These are phyloP conservation scores for Lordiphosa andalusiaca DNA, from an alignment of 2,888 invertebrate species.

Conservation along the genomic window DNA sequence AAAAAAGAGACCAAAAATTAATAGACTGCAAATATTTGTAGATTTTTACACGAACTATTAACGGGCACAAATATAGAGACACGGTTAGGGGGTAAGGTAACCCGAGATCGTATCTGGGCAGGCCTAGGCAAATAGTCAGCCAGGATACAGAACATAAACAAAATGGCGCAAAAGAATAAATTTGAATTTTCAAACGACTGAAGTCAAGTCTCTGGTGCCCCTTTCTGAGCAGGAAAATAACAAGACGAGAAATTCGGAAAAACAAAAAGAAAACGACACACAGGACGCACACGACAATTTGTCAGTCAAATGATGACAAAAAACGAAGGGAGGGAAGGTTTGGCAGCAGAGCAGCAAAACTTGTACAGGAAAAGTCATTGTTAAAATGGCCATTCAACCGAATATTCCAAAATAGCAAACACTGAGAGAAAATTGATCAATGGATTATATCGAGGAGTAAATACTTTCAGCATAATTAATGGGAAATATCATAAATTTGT, in stretches of 20 bases:
- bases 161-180: conserved; percentile 42
- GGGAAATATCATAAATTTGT: too few relatives aligned
- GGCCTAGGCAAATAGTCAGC: conserved; percentile 61
- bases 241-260: conserved; percentile 49
- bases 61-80: conserved; percentile 42
- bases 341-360: conserved; percentile 7
- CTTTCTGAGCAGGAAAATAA: conserved; percentile 57
- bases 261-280: conserved; percentile 24
- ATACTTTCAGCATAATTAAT: too few relatives aligned
- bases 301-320: conserved; percentile 12
- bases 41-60: conserved; percentile 80
- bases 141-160: conserved; percentile 23
- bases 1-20: conserved; percentile 67
- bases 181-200: conserved; percentile 53
- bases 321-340: conserved; percentile 12
- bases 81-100: conserved; percentile 32
- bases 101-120: conserved; percentile 50
- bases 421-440: conserved; percentile 2
- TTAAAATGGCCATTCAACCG: conserved; percentile 49
- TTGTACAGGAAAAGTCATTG: conserved; percentile 34
- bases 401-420: conserved; percentile 40
- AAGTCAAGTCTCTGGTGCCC: conserved; percentile 23
- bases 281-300: conserved; percentile 39
- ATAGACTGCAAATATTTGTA: conserved; percentile 79
- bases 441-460: too few relatives aligned